A percentile compares a stretch with the other conserved stretches of the same genome.
These are phyloP conservation scores for Camelus bactrianus DNA, from an alignment of 2,113 vertebrate genomes.

Conservation along the genomic window DNA sequence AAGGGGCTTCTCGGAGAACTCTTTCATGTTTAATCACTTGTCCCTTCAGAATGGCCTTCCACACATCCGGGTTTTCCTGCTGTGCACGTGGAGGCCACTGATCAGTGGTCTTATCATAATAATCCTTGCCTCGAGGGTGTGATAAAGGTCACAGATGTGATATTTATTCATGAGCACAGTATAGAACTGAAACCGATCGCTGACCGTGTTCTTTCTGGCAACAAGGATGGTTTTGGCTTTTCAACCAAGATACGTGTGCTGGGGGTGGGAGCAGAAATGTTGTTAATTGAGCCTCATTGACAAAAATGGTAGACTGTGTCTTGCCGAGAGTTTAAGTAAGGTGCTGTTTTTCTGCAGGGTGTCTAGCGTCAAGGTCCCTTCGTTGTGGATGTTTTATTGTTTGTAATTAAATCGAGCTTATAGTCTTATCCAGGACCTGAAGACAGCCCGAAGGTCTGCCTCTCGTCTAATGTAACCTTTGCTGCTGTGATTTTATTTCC, in stretches of 20 bases:
- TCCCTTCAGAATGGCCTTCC: not conserved
- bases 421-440: not conserved
- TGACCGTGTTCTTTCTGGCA: constrained; percentile 7
- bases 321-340: constrained; percentile 17
- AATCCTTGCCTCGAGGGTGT: constrained; percentile 60
- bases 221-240: not conserved
- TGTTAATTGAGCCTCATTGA: constrained; percentile 27
- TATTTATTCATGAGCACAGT: constrained; percentile 70
- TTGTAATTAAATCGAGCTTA: not conserved
- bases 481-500: constrained; percentile 61
- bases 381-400: constrained; percentile 1
- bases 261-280: not conserved
- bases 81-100: not conserved
- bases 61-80: not conserved
- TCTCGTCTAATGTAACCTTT: constrained; percentile 1
- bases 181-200: not conserved
- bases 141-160: constrained; percentile 53
- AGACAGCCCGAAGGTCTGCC: not conserved
- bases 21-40: not conserved
- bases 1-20: not conserved
- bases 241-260: not conserved
- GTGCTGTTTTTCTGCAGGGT: constrained; percentile 32
- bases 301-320: not conserved
- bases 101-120: constrained; percentile 59
- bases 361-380: not conserved